Evolutionary conservation across 2,888 invertebrate genomes (phyloP).

Genomic region (Cinara cedri): DNA sequence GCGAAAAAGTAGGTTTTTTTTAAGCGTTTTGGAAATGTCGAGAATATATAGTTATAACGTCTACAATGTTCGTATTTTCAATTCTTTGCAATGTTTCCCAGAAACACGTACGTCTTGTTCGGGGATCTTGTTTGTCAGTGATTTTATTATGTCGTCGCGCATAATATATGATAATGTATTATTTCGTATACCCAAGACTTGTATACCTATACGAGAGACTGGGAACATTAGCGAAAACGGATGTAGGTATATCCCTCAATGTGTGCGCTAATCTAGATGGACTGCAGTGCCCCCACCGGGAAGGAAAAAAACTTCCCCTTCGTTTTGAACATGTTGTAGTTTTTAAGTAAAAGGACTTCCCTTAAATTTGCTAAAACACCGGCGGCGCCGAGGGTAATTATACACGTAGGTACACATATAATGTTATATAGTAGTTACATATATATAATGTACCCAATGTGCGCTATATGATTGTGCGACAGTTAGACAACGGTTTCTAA

Average conservation of each 20-base stretch:
- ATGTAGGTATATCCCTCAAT: neutral
- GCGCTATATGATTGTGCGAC: neutral
- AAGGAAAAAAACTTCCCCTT: conserved; percentile 17
- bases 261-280: conserved; percentile 30
- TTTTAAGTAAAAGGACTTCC: conserved; percentile 22
- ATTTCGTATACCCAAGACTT: no score
- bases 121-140: conserved; percentile 26
- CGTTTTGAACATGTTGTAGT: neutral
- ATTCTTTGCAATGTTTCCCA: conserved; percentile 10
- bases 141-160: conserved; percentile 11
- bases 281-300: neutral
- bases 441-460: neutral
- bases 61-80: conserved; percentile 8
- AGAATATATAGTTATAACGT: no score
- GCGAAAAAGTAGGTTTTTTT: no score
- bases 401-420: neutral
- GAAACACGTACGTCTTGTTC: conserved; percentile 28
- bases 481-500: conserved; percentile 38
- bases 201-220: conserved; percentile 20
- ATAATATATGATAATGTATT: no score
- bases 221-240: conserved; percentile 40
- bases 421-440: no score
- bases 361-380: conserved; percentile 9
- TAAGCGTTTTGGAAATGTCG: no score
- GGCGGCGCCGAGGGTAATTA: conserved; percentile 4